Conservation (phyloP, 2,888 invertebrate species). For the Caenorhabditis becei region DNA sequence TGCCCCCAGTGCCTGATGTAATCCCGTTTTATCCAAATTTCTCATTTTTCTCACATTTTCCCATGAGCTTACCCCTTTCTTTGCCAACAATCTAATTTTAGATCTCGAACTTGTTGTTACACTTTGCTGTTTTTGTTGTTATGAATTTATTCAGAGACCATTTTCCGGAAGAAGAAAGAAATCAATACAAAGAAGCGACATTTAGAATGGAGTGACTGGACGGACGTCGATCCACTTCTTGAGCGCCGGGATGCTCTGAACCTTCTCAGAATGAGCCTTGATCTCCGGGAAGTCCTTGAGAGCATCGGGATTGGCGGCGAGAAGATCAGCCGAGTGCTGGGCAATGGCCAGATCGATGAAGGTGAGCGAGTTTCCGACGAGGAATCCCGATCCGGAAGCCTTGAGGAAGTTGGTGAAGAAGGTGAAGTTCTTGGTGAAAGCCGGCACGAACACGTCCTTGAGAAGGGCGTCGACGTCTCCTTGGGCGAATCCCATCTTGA, state of each 20-base stretch:
- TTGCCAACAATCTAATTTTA: no score
- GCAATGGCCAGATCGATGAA: slow-evolving; percentile 75
- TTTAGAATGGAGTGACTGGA: slow-evolving; percentile 67
- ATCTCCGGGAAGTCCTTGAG: slow-evolving; percentile 69
- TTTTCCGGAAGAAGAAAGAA: not conserved
- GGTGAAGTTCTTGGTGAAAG: slow-evolving; percentile 21
- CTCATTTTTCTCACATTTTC: no score
- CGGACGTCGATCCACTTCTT: slow-evolving; percentile 74
- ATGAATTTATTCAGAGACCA: not conserved
- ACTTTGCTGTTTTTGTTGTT: not conserved
- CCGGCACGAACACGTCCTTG: slow-evolving; percentile 49
- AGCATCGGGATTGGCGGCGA: slow-evolving; percentile 60
- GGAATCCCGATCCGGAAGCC: slow-evolving; percentile 66
- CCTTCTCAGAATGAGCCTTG: slow-evolving; percentile 70
- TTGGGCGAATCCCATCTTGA: slow-evolving; percentile 63
- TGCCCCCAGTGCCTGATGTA: no score
- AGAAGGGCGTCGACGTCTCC: slow-evolving; percentile 63
- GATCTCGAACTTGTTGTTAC: slow-evolving; percentile 3
- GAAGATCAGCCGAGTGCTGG: slow-evolving; percentile 65
- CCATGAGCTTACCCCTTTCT: no score
- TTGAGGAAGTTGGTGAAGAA: slow-evolving; percentile 42
- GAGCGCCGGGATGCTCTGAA: slow-evolving; percentile 72
- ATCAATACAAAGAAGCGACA: slow-evolving; percentile 6
- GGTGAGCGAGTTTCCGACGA: slow-evolving; percentile 71
- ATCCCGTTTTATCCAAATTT: no score